Evolutionary conservation across 2,797 vertebrate genomes (phyloP).

Genomic region (Propithecus perrieri): DNA sequence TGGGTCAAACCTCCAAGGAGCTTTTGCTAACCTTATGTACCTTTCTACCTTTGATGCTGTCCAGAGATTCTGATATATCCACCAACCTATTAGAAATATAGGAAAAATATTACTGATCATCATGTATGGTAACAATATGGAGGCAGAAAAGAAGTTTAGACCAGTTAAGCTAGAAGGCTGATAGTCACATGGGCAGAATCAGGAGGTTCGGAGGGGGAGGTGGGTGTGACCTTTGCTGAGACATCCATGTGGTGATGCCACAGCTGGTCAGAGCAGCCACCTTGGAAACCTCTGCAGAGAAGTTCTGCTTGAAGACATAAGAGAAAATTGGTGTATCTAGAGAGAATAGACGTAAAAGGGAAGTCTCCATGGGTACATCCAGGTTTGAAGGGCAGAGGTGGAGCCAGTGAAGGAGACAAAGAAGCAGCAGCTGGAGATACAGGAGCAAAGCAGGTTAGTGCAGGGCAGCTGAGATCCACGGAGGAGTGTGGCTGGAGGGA

Average conservation of each 20-base stretch:
- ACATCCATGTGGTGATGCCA: accelerated
- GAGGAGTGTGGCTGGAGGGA: not conserved
- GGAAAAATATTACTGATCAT: no score
- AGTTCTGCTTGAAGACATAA: not conserved
- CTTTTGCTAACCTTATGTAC: not conserved
- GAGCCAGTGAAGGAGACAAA: not conserved
- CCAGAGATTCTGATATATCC: not conserved
- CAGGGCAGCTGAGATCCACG: no score
- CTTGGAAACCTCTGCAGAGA: not conserved
- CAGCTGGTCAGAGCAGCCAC: not conserved
- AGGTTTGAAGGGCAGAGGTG: not conserved
- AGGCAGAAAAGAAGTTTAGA: not conserved
- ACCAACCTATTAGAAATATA: not conserved
- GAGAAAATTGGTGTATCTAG: not conserved
- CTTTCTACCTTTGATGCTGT: not conserved
- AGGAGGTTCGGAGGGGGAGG: not conserved
- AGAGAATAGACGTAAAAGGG: not conserved
- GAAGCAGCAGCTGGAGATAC: not conserved
- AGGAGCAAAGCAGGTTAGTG: not conserved
- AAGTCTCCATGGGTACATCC: not conserved
- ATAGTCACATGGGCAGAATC: not conserved
- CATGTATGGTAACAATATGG: not conserved
- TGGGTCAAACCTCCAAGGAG: not conserved
- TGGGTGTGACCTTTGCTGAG: not conserved
- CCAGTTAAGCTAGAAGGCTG: not conserved